Evolutionary conservation across 2,797 vertebrate species (phyloP).

Genomic region (Thripadectes ignobilis): DNA sequence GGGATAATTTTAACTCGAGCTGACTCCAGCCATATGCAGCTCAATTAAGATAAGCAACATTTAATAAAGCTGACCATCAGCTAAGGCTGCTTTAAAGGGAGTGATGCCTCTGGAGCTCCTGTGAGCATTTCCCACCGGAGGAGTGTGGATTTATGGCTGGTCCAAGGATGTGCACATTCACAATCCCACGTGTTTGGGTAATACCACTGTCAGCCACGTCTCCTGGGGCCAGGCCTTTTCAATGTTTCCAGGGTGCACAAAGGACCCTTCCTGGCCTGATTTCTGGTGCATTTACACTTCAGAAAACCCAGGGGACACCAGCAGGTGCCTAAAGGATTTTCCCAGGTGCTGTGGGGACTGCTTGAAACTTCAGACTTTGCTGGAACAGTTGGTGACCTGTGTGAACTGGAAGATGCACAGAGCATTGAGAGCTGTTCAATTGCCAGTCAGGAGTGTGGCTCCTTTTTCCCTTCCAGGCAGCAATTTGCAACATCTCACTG

Average conservation of each 20-base stretch:
- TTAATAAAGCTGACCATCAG: background rate
- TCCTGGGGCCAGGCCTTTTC: background rate
- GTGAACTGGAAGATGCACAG: accelerated
- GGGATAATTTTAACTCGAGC: background rate
- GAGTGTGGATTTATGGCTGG: background rate
- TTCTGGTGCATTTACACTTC: background rate
- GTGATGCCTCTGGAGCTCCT: accelerated
- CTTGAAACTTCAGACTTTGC: background rate
- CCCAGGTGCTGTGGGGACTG: background rate
- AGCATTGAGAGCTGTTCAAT: background rate
- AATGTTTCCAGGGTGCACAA: background rate
- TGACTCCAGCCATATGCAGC: background rate
- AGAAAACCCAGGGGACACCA: background rate
- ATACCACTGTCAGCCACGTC: background rate
- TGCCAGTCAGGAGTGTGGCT: background rate
- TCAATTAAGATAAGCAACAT: background rate
- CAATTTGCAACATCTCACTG: background rate
- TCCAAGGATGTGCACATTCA: background rate
- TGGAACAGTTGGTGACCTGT: background rate
- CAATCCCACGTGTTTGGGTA: background rate
- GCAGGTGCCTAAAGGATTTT: background rate
- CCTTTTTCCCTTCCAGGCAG: background rate
- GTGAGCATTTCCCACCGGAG: background rate
- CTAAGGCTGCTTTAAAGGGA: background rate
- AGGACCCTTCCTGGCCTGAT: background rate